A percentile compares a stretch with the other conserved stretches of the same genome.
Evolutionary conservation across 2,797 vertebrate species (phyloP).

Genomic region (Spatula clypeata): DNA sequence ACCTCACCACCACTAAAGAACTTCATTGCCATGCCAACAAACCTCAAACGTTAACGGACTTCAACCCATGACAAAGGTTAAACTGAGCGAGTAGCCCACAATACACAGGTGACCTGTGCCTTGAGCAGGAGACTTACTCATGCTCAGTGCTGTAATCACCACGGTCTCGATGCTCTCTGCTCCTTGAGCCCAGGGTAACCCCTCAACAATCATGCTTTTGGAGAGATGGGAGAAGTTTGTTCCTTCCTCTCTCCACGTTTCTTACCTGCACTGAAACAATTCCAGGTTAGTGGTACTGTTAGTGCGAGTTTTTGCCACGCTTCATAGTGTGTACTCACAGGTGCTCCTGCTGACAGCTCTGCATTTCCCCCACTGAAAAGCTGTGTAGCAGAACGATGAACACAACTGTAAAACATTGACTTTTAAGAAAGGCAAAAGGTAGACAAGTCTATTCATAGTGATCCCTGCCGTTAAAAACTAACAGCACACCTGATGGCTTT

Average conservation of each 20-base stretch:
- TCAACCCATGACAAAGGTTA: neutral
- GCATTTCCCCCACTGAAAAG: constrained; percentile 22
- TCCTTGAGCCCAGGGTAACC: neutral
- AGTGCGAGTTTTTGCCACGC: neutral
- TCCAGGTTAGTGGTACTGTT: neutral
- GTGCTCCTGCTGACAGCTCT: constrained; percentile 47
- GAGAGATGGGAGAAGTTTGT: neutral
- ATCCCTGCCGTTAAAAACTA: constrained; percentile 57
- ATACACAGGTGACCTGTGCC: neutral
- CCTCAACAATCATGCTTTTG: neutral
- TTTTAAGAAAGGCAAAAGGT: constrained; percentile 48
- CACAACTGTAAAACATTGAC: constrained; percentile 40
- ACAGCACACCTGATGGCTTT: constrained; percentile 3
- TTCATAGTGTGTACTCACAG: neutral
- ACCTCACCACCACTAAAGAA: neutral
- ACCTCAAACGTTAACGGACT: neutral
- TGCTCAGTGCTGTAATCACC: neutral
- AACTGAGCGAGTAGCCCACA: neutral
- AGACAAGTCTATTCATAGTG: constrained; percentile 34
- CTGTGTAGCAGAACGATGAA: constrained; percentile 5
- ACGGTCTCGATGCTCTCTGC: neutral
- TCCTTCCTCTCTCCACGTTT: neutral
- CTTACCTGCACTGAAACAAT: neutral
- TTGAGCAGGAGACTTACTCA: neutral
- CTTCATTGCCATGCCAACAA: neutral